Evolutionary conservation across 2,888 invertebrate species (phyloP), one percentile per base, ranked within the genome.

Genomic region (Tholera decimalis): DNA sequence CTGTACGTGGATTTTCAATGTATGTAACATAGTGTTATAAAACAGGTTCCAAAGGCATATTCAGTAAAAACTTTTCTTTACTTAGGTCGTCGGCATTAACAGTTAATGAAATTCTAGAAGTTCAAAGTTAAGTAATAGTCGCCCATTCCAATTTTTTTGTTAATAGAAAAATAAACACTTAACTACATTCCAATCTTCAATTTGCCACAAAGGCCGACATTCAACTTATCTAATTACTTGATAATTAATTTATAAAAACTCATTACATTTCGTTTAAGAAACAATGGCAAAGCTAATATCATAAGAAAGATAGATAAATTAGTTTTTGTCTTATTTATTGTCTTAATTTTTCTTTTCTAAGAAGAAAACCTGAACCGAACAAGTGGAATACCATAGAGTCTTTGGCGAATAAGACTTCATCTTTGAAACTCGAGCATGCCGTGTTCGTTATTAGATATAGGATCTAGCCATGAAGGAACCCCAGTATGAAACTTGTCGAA

Each of bases 241-340:
- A 11, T 63, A 71, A 76, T 70, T 64, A 28, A 44, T 59, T 76
- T 64, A 41, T 44, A 46, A 70, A 73, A 74, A 58, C 62, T 66
- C 46, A 63, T 77, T 55, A 51, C 13, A 41, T 64, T 66, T 46
- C 56, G 35, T 62, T 57, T 59, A 24, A 41, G 18, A 44, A 49
- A 37, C 15, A 47, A 46, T 30, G 11, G 13, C n/a, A 28, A 20
- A 47, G 46, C 35, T 56, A 68, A 62, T 33, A 11, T 18, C 15
- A 22, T 61, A 22, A 43, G n/a, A 26, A 43, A 62, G 13, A 24
- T 24, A 58, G 54, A 51, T 15, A 59, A 54, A 59, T 58, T 15
- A 58, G 18, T 22, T 47, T 50, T 46, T 11, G 9, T 26, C 7
- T 11, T 6, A 11, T 13, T 7, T 39, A 13, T 47, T 28, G 1